phyloP scores from a whole-genome alignment of 2,113 vertebrate species.

The Pangasianodon hypophthalmus region DNA sequence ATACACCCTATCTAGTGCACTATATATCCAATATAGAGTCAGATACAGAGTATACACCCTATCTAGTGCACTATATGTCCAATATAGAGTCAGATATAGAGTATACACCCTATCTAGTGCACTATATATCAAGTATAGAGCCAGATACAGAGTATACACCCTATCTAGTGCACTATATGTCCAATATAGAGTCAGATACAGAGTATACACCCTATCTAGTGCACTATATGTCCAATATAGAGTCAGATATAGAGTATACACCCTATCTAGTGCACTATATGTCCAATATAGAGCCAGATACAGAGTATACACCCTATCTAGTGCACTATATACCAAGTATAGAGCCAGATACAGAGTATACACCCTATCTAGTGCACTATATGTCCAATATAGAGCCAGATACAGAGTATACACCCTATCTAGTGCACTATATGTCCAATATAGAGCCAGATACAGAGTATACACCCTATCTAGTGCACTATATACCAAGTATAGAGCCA shows the following conservation, averaged over 20 bases:
- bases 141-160: not conserved
- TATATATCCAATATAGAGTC: not conserved
- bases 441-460: not conserved
- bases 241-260: not conserved
- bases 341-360: too few species aligned
- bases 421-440: not conserved
- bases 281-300: not conserved
- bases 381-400: too few species aligned
- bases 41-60: not conserved
- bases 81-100: not conserved
- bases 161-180: not conserved
- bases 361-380: too few species aligned
- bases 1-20: not conserved
- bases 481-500: not conserved
- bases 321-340: not conserved
- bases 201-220: not conserved
- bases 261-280: not conserved
- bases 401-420: too few species aligned
- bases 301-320: not conserved
- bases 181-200: not conserved
- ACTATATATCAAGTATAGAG: not conserved
- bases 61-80: not conserved
- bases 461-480: not conserved
- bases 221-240: not conserved
- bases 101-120: not conserved